These are phyloP conservation scores for Colletes latitarsis DNA, from an alignment of 1,140 invertebrate species.

Conservation along the genomic window DNA sequence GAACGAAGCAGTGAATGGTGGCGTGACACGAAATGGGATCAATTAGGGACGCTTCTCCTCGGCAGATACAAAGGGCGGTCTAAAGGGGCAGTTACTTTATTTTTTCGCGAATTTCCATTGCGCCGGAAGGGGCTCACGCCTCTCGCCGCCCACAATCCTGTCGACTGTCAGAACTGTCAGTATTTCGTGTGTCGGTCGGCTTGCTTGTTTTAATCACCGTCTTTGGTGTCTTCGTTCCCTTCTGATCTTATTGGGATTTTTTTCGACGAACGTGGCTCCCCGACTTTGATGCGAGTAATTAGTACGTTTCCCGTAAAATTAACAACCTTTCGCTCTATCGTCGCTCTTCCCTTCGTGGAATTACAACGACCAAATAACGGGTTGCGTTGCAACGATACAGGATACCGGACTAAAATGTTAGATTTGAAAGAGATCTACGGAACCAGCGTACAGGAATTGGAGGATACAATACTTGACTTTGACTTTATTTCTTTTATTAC, in stretches of 20 bases:
- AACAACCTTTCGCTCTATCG: not conserved
- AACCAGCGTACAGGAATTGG: no score
- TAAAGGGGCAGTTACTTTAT: slow-evolving; percentile 58
- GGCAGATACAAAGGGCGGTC: slow-evolving; percentile 45
- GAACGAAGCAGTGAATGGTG: slow-evolving; percentile 30
- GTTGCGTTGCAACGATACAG: no score
- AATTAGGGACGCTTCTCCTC: slow-evolving; percentile 66
- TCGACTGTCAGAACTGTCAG: slow-evolving; percentile 66
- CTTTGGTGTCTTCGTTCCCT: slow-evolving; percentile 14
- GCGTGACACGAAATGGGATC: slow-evolving; percentile 59
- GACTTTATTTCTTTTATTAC: no score
- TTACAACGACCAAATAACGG: no score
- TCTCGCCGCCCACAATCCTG: slow-evolving; percentile 63
- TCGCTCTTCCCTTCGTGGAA: not conserved
- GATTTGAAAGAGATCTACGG: no score
- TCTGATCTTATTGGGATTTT: not conserved
- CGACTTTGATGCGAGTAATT: slow-evolving; percentile 37
- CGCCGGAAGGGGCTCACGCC: slow-evolving; percentile 52
- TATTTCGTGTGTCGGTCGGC: slow-evolving; percentile 50
- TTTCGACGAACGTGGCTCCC: not conserved
- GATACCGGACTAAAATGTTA: no score
- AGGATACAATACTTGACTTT: no score
- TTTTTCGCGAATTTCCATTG: slow-evolving; percentile 51
- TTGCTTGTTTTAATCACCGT: slow-evolving; percentile 46
- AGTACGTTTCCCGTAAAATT: slow-evolving; percentile 18